Conservation (phyloP, 2,797 vertebrate species). For the Dipus sagitta region DNA sequence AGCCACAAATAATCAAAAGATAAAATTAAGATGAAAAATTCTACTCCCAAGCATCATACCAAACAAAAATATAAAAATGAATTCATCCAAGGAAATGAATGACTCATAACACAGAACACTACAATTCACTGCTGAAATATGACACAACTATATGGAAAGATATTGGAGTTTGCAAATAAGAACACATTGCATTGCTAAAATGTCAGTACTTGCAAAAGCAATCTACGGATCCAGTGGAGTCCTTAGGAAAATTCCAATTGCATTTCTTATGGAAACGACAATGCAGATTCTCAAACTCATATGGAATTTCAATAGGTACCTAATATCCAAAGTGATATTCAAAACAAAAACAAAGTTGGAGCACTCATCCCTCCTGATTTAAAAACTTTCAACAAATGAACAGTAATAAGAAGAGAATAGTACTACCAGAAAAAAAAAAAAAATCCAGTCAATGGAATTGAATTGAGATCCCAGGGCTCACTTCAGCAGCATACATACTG, state of each 20-base stretch:
- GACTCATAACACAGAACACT: not conserved
- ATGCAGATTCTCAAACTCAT: not conserved
- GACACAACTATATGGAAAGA: not conserved
- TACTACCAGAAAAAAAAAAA: not conserved
- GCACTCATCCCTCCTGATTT: not conserved
- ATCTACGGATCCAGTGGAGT: not conserved
- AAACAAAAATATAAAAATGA: not conserved
- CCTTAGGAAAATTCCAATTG: not conserved
- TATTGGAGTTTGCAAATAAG: not conserved
- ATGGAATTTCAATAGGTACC: not conserved
- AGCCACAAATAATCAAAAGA: not conserved
- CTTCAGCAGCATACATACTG: too few species aligned
- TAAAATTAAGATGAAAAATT: not conserved
- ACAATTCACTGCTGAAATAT: not conserved
- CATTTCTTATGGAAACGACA: not conserved
- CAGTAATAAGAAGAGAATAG: not conserved
- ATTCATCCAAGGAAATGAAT: not conserved
- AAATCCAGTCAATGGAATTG: not conserved
- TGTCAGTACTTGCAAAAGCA: not conserved
- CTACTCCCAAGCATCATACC: not conserved
- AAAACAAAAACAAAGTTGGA: not conserved
- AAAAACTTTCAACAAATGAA: not conserved
- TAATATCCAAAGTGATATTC: not conserved
- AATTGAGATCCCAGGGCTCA: not conserved
- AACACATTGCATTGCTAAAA: not conserved